These are phyloP conservation scores for Cherax quadricarinatus DNA, from an alignment of 1,140 invertebrate genomes.

Conservation along the genomic window DNA sequence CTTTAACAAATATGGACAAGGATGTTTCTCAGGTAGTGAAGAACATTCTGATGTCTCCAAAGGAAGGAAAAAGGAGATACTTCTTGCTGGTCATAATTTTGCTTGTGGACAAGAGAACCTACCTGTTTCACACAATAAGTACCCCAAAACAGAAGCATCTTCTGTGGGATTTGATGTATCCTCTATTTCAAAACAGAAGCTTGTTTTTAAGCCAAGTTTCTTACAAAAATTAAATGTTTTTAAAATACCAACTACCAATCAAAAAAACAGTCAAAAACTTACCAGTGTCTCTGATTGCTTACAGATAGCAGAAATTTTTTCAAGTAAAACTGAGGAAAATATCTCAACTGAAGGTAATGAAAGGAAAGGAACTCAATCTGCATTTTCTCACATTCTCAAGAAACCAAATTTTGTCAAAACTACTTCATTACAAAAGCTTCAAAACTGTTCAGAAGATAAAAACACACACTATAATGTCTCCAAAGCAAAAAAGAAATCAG, in stretches of 20 bases:
- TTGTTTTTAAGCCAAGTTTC: conserved; percentile 33
- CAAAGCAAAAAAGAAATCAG: background rate
- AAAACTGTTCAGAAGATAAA: background rate
- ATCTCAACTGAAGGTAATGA: background rate
- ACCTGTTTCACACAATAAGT: background rate
- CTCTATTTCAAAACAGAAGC: background rate
- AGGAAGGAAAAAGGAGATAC: background rate
- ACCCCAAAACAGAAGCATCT: background rate
- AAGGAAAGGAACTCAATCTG: too few species aligned
- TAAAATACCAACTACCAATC: background rate
- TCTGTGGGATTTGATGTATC: background rate
- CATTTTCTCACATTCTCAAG: background rate
- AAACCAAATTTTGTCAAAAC: background rate
- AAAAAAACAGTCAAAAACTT: background rate
- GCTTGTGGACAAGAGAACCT: background rate
- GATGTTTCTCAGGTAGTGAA: background rate
- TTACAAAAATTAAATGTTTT: background rate
- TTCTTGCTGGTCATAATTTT: background rate
- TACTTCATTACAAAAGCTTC: background rate
- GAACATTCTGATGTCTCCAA: background rate
- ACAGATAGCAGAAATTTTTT: background rate
- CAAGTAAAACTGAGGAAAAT: background rate
- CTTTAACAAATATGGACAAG: conserved; percentile 10
- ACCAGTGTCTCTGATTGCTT: background rate
- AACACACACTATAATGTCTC: background rate